phyloP scores from a whole-genome alignment of 2,888 invertebrate species.

The Chironomus tentans region DNA sequence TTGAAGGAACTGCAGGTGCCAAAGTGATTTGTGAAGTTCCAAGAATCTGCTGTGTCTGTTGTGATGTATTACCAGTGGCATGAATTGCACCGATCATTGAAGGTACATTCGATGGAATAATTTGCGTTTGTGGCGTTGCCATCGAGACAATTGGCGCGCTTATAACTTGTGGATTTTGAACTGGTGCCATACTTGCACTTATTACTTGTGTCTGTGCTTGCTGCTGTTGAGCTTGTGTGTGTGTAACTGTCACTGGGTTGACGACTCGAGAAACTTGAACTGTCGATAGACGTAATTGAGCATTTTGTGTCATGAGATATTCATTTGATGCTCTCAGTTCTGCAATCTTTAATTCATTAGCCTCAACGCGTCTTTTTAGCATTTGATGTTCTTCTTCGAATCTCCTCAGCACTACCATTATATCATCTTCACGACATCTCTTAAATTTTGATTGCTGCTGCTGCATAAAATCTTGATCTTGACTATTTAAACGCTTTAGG shows the following conservation, averaged over 20 bases:
- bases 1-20: constrained; percentile 32
- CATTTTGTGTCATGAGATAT: constrained; percentile 68
- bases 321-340: constrained; percentile 69
- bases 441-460: constrained; percentile 28
- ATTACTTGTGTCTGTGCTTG: constrained; percentile 44
- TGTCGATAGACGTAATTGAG: constrained; percentile 54
- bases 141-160: constrained; percentile 53
- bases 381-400: constrained; percentile 33
- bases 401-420: constrained; percentile 31
- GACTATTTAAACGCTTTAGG: constrained; percentile 7
- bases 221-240: constrained; percentile 44
- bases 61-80: constrained; percentile 29
- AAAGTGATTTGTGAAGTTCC: constrained; percentile 34
- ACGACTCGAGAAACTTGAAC: constrained; percentile 49
- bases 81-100: constrained; percentile 30
- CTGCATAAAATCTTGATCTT: constrained; percentile 13
- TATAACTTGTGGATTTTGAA: constrained; percentile 41
- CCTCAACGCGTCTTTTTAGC: constrained; percentile 32
- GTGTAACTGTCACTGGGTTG: constrained; percentile 51
- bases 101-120: constrained; percentile 29
- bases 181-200: constrained; percentile 49
- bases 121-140: constrained; percentile 41
- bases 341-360: constrained; percentile 40
- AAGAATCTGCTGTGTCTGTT: constrained; percentile 31
- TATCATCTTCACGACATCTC: constrained; percentile 31